These are phyloP conservation scores for Capreolus pygargus DNA, from an alignment of 2,113 vertebrate species.

Conservation along the genomic window DNA sequence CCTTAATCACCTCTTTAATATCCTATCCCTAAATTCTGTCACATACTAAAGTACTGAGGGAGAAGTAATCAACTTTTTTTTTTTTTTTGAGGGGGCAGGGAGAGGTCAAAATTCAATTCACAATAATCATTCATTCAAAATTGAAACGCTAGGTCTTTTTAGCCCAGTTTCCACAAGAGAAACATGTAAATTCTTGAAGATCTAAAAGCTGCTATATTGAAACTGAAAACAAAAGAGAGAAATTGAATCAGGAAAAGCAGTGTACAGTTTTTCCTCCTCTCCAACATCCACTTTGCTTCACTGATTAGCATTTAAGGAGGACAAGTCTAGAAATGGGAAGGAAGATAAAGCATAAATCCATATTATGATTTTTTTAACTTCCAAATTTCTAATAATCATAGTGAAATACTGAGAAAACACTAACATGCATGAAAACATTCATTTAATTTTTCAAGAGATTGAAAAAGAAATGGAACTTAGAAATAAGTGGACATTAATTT, in stretches of 20 bases:
- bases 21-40: background rate
- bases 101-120: background rate
- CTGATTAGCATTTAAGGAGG: background rate
- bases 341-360: background rate
- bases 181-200: background rate
- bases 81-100: background rate
- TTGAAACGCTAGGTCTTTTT: background rate
- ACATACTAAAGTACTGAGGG: background rate
- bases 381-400: background rate
- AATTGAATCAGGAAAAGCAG: background rate
- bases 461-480: background rate
- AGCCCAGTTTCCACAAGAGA: background rate
- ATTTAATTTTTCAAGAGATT: background rate
- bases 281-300: background rate
- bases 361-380: background rate
- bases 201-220: background rate
- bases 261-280: rapidly evolving
- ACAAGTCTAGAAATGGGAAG: background rate
- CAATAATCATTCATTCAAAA: background rate
- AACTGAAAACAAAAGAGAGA: background rate
- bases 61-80: background rate
- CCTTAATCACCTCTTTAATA: background rate
- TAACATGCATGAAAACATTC: background rate
- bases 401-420: background rate
- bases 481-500: background rate